Conservation (phyloP, 2,797 vertebrate species). For the Coilia nasus region DNA sequence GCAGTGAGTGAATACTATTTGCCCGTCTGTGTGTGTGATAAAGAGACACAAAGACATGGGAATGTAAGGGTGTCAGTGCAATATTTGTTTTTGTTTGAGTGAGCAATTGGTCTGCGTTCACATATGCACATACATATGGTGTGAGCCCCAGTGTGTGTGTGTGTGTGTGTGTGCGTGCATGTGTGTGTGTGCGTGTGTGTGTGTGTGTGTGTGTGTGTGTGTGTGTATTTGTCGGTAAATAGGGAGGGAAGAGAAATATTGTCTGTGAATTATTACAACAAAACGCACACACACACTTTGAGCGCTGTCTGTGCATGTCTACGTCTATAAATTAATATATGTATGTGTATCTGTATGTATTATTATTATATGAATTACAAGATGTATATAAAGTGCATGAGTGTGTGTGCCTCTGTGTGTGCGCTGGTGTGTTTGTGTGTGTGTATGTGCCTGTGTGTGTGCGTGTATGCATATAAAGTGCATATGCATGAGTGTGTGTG, state of each 20-base stretch:
- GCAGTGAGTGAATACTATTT: conserved; percentile 5
- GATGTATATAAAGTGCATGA: neutral
- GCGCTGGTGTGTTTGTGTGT: neutral
- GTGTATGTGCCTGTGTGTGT: neutral
- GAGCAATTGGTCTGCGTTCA: neutral
- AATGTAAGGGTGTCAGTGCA: conserved; percentile 5
- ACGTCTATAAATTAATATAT: neutral
- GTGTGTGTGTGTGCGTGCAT: neutral
- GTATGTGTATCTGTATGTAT: too few species aligned
- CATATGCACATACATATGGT: neutral
- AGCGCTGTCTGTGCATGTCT: neutral
- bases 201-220: neutral
- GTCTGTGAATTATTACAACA: neutral
- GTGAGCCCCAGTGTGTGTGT: neutral
- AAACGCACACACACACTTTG: neutral
- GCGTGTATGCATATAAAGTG: neutral
- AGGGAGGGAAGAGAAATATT: neutral
- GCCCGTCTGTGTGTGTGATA: conserved; percentile 3
- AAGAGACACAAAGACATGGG: conserved; percentile 10
- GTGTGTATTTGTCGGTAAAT: too few species aligned
- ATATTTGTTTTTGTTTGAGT: conserved; percentile 22
- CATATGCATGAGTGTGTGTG: neutral
- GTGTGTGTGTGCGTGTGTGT: too few species aligned
- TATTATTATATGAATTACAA: neutral
- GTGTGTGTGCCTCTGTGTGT: neutral